Conservation (phyloP, 2,888 invertebrate species). For the Nomada ruficornis region DNA sequence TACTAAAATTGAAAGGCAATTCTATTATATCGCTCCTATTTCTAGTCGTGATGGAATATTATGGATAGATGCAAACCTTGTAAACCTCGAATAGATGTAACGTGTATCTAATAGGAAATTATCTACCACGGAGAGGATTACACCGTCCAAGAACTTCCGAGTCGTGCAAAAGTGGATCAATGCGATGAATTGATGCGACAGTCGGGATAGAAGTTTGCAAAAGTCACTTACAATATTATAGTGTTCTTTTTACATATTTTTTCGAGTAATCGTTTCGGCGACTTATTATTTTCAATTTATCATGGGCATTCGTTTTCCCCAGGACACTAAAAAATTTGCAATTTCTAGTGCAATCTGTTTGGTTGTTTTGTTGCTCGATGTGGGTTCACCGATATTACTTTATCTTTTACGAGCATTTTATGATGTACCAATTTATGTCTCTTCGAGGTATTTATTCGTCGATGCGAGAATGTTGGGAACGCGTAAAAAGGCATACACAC, state of each 20-base stretch:
- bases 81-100: constrained; percentile 29
- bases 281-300: no score
- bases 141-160: constrained; percentile 32
- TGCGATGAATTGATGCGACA: background rate
- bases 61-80: constrained; percentile 21
- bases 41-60: constrained; percentile 54
- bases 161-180: background rate
- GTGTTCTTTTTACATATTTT: no score
- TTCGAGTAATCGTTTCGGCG: no score
- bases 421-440: background rate
- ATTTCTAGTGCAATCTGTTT: background rate
- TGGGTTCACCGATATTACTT: background rate
- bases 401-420: background rate
- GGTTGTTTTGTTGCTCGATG: background rate
- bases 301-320: no score
- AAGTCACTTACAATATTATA: no score
- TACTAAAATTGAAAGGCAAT: constrained; percentile 13
- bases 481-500: background rate
- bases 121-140: constrained; percentile 17
- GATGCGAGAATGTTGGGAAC: background rate
- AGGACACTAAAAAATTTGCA: background rate
- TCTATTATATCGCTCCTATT: constrained; percentile 26
- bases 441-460: constrained; percentile 9
- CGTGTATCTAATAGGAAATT: constrained; percentile 36
- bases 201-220: background rate